A percentile compares a stretch with the other conserved stretches of the same genome.
These are phyloP conservation scores for Tenodera sinensis DNA, from an alignment of 2,888 invertebrate species.

Conservation along the genomic window DNA sequence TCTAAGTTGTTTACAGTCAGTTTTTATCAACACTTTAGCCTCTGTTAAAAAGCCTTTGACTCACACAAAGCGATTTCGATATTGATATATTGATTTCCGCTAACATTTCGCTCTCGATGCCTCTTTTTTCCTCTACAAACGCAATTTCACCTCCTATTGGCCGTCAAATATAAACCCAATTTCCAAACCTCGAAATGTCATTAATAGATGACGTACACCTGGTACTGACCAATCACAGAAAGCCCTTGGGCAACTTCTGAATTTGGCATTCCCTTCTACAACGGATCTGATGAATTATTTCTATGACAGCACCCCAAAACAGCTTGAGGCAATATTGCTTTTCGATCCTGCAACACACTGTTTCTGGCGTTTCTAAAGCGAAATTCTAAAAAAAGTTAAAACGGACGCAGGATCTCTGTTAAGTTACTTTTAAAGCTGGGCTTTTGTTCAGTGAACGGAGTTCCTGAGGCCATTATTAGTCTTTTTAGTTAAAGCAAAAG, in stretches of 20 bases:
- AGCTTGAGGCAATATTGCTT: not conserved
- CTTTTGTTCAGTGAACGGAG: not conserved
- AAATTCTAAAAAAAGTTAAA: not conserved
- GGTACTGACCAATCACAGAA: not conserved
- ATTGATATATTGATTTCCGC: not conserved
- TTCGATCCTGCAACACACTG: not conserved
- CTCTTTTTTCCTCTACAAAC: not conserved
- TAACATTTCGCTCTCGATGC: not conserved
- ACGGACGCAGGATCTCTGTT: not conserved
- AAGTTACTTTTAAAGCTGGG: not conserved
- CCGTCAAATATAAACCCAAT: not conserved
- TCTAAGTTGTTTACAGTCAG: not conserved
- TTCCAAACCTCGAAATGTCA: not conserved
- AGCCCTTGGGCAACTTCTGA: not conserved
- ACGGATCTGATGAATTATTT: not conserved
- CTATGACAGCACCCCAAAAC: not conserved
- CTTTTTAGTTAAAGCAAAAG: not conserved
- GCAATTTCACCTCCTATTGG: not conserved
- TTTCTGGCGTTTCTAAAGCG: not conserved
- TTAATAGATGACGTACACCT: not conserved
- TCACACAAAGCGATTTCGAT: not conserved
- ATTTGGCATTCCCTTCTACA: not conserved
- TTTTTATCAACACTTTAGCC: not conserved
- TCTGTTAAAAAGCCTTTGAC: not conserved
- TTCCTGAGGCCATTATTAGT: not conserved